These are phyloP conservation scores for Naja naja DNA, from an alignment of 2,113 vertebrate species.

Conservation along the genomic window DNA sequence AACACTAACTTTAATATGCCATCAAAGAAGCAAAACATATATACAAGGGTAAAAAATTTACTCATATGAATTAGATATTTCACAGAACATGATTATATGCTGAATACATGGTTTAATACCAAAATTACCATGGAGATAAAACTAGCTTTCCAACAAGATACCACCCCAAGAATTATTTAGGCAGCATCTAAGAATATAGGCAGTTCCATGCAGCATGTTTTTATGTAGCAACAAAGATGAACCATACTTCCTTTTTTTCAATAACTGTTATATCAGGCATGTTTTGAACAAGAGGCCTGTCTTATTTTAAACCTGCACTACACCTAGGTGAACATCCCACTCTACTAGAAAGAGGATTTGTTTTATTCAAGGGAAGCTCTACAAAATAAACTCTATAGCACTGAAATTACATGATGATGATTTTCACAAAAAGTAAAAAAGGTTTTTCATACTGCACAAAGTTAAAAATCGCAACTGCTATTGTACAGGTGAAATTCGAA, in stretches of 20 bases:
- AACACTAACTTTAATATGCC: not conserved
- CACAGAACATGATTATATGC: not conserved
- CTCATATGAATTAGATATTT: fast-evolving
- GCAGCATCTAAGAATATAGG: not conserved
- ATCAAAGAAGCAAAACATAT: not conserved
- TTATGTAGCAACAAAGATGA: not conserved
- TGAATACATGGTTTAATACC: not conserved
- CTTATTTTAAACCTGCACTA: not conserved
- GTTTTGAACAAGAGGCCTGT: not conserved
- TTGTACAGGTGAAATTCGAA: too few relatives aligned
- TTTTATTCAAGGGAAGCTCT: not conserved
- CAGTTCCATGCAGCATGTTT: not conserved
- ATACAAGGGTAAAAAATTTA: not conserved
- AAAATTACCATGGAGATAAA: not conserved
- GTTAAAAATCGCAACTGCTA: not conserved
- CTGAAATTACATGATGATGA: not conserved
- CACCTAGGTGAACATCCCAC: not conserved
- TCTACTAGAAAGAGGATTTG: not conserved
- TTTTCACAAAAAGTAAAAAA: not conserved
- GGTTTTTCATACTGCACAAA: not conserved
- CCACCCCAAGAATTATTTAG: not conserved
- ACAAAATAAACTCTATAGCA: not conserved
- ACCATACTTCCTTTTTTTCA: not conserved
- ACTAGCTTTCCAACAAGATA: not conserved
- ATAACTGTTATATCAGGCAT: not conserved